These are phyloP conservation scores for Drosophila neocordata DNA, from an alignment of 1,140 invertebrate genomes.

Conservation along the genomic window DNA sequence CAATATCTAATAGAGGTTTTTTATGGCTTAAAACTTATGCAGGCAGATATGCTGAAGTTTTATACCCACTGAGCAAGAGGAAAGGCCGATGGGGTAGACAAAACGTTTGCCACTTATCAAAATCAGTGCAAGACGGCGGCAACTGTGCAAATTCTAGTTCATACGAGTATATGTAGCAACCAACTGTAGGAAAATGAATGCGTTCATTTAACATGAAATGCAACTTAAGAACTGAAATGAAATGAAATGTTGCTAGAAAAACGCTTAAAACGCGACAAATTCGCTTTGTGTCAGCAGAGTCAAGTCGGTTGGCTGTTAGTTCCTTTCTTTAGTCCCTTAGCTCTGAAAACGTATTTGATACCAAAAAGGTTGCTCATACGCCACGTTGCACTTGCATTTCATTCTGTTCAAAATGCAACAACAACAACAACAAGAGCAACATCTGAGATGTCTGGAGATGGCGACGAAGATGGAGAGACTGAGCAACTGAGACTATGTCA, in stretches of 20 bases:
- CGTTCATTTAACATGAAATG: slow-evolving; percentile 79
- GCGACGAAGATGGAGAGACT: slow-evolving; percentile 4
- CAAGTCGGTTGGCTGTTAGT: slow-evolving; percentile 25
- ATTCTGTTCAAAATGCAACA: slow-evolving; percentile 32
- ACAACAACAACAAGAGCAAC: no score
- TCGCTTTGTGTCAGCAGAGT: slow-evolving; percentile 67
- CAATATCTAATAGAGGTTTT: not conserved
- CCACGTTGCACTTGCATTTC: slow-evolving; percentile 73
- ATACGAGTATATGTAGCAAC: not conserved
- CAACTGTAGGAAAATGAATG: slow-evolving; percentile 57
- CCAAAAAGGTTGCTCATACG: slow-evolving; percentile 67
- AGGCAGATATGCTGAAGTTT: not conserved
- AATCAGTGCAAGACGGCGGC: slow-evolving; percentile 47
- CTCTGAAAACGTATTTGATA: not conserved
- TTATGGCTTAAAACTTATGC: not conserved
- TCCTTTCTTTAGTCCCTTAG: not conserved
- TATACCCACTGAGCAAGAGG: not conserved
- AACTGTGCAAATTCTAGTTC: not conserved
- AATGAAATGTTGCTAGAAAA: slow-evolving; percentile 58
- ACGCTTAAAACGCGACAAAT: slow-evolving; percentile 76
- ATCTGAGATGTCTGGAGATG: slow-evolving; percentile 11
- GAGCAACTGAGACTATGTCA: slow-evolving; percentile 2
- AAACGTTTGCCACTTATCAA: slow-evolving; percentile 68
- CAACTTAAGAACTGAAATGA: slow-evolving; percentile 57
- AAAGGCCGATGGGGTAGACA: slow-evolving; percentile 18